Evolutionary conservation across 2,888 invertebrate genomes (phyloP).

Genomic region (Epinotia demarniana): DNA sequence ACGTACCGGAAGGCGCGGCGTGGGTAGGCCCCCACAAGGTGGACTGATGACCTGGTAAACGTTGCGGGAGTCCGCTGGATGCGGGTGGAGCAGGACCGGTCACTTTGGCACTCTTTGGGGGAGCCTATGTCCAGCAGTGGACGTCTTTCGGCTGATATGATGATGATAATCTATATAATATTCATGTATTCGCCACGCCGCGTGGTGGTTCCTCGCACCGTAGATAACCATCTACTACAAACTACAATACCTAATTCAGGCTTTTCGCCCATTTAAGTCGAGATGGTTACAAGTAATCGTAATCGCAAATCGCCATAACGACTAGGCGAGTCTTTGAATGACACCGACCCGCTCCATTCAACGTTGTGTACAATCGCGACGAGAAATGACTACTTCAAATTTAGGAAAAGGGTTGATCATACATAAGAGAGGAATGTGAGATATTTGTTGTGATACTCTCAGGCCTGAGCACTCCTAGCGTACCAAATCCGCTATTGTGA

Average conservation of each 20-base stretch:
- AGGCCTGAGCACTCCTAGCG: background rate
- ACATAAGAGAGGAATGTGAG: background rate
- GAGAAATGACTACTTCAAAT: conserved; percentile 4
- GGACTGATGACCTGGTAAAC: too few relatives aligned
- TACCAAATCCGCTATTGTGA: background rate
- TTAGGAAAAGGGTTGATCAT: background rate
- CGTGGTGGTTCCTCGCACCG: background rate
- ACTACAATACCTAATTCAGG: conserved; percentile 3
- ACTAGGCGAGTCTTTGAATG: conserved; percentile 47
- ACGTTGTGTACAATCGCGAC: conserved; percentile 38
- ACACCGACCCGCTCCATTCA: conserved; percentile 55
- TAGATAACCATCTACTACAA: conserved; percentile 13
- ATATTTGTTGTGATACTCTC: background rate
- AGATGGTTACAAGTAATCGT: conserved; percentile 21
- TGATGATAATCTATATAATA: too few relatives aligned
- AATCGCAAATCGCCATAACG: conserved; percentile 33
- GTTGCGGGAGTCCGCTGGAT: too few relatives aligned
- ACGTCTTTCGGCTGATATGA: too few relatives aligned
- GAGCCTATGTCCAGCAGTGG: too few relatives aligned
- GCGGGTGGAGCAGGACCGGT: too few relatives aligned
- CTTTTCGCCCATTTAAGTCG: background rate
- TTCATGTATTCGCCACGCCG: background rate
- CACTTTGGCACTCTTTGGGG: too few relatives aligned
- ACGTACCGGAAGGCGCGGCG: too few relatives aligned
- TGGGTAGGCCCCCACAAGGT: too few relatives aligned